These are phyloP conservation scores for Microctonus aethiopoides DNA, from an alignment of 2,888 invertebrate genomes.

Conservation along the genomic window DNA sequence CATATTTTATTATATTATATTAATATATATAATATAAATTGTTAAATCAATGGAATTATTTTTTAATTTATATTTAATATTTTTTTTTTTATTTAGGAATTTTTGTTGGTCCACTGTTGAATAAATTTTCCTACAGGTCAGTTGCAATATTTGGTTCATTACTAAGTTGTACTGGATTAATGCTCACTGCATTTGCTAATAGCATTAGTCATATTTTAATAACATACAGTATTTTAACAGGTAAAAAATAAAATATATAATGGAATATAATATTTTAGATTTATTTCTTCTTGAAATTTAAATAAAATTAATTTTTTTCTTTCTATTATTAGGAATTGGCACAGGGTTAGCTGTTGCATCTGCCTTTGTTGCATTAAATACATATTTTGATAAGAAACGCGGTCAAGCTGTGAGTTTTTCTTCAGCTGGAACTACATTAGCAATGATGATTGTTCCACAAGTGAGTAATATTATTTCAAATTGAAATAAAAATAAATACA, in stretches of 20 bases:
- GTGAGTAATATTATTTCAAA: constrained; percentile 43
- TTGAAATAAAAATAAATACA: neutral
- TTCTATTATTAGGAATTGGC: constrained; percentile 73
- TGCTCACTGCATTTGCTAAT: constrained; percentile 64
- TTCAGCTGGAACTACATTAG: constrained; percentile 83
- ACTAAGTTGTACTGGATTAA: constrained; percentile 64
- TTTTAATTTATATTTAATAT: constrained; percentile 64
- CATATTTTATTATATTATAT: no score
- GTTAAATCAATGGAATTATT: constrained; percentile 72
- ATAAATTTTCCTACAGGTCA: constrained; percentile 63
- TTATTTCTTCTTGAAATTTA: neutral
- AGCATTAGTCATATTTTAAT: constrained; percentile 64
- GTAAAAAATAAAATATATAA: constrained; percentile 65
- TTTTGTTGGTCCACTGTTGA: constrained; percentile 66
- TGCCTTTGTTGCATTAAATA: constrained; percentile 82
- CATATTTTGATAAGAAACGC: constrained; percentile 80
- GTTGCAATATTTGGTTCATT: constrained; percentile 64
- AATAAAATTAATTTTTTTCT: constrained; percentile 9
- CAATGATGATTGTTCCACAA: constrained; percentile 84
- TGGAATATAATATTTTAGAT: neutral
- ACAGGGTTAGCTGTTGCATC: constrained; percentile 82
- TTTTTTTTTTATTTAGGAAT: constrained; percentile 73
- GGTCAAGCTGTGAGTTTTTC: constrained; percentile 84
- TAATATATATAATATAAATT: no score
- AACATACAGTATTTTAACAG: constrained; percentile 61